Base-by-base conservation (phyloP, 2,888 invertebrate species). In the Xanthorhoe spadicearia region DNA sequence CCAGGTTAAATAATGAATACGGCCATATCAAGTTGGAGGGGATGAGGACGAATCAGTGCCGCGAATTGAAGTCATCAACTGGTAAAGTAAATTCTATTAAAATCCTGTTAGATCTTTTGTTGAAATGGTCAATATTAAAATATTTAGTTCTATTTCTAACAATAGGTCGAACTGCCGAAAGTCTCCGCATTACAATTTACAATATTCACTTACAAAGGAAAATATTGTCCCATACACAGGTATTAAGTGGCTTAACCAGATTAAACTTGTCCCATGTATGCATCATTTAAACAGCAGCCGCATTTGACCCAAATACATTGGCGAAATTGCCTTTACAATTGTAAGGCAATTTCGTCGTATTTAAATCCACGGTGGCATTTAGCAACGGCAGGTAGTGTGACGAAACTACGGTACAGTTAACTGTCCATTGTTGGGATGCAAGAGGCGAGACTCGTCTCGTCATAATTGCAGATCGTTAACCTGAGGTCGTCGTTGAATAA, bases 401-500 rank as follows among this genome's bases (percentile, higher is more conserved):
- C 81, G 83, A 84, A 83, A 84, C 77, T 56, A 57, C 57, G 70
- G 76, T 80, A 84, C 86, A 78, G 86, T 85, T 85, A 82, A 74
- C 67, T 70, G 70, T 68, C 79, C 77, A 86, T 88, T 87, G 86
- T 88, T 85, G 76, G 70, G 70, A 75, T 59, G 74, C 81, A 71
- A 73, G 71, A 68, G 74, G 69, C 77, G 80, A 81, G 79, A 80
- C 82, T 75, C 75, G 77, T 77, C 81, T 79, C 78, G 77, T 77
- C 83, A 81, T 84, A 81, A 85, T 82, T 82, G 77, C 70, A 72
- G 84, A 83, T 82, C 83, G 78, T 85, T 85, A 84, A 85, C 85
- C 87, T 75, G 65, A 70, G 64, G 50, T 51, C 60, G 67, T 49
- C 55, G 60, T 64, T 70, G 68, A 64, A 66, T 66, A 61, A 65